A percentile compares a stretch with the other conserved stretches of the same genome.
phyloP scores from a whole-genome alignment of 2,113 vertebrate genomes.

The Ammodramus savannarum region DNA sequence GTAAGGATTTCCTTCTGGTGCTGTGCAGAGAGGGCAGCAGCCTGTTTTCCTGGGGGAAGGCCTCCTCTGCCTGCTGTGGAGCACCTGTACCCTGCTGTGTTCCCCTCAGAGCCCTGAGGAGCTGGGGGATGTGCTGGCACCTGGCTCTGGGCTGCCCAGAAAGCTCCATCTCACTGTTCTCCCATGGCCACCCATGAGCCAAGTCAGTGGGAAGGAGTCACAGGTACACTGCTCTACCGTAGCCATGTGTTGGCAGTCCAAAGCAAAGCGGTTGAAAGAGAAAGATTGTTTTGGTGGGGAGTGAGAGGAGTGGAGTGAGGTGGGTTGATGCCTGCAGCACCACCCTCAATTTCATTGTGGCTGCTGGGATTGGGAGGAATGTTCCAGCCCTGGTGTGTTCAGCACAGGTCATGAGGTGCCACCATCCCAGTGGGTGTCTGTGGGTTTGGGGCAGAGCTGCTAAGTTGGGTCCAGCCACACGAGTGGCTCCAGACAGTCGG shows the following conservation, averaged over 20 bases:
- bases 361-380: background rate
- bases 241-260: rapidly evolving
- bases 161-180: background rate
- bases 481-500: rapidly evolving
- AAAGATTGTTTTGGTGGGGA: background rate
- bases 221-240: rapidly evolving
- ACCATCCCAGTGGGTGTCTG: rapidly evolving
- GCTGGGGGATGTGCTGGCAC: background rate
- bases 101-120: background rate
- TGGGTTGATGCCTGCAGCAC: background rate
- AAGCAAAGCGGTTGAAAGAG: background rate
- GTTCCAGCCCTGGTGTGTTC: rapidly evolving
- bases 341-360: rapidly evolving
- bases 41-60: background rate
- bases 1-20: background rate
- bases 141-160: background rate
- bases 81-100: rapidly evolving
- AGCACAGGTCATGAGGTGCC: background rate
- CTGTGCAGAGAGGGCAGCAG: background rate
- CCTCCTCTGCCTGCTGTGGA: background rate
- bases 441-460: background rate
- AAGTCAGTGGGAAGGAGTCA: background rate
- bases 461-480: rapidly evolving
- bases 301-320: background rate
- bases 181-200: rapidly evolving